Percentiles rank a stretch among this genome's conserved stretches.
Evolutionary conservation across 2,113 vertebrate species (phyloP).

Genomic region (Papio anubis): DNA sequence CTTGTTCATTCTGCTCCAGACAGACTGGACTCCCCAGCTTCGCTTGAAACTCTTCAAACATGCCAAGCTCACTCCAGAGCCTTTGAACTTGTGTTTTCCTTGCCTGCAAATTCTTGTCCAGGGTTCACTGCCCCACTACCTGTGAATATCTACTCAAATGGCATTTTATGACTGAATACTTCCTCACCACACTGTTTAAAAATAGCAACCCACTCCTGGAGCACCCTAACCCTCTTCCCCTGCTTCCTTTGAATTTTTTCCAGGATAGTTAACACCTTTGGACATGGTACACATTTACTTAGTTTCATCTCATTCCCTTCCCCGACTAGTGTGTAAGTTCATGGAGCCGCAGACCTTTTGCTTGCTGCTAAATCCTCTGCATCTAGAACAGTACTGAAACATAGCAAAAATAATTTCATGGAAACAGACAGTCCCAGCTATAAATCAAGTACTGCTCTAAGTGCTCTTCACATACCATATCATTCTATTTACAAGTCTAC

Average conservation of each 20-base stretch:
- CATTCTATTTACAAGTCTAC: neutral
- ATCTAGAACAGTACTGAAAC: neutral
- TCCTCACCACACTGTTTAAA: neutral
- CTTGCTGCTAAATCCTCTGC: neutral
- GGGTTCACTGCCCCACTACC: neutral
- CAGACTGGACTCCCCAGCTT: neutral
- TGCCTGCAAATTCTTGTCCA: neutral
- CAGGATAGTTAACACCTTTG: neutral
- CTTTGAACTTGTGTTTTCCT: neutral
- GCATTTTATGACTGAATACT: neutral
- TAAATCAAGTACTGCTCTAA: neutral
- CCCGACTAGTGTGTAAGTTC: neutral
- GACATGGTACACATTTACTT: neutral
- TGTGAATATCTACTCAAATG: neutral
- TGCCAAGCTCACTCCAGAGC: neutral
- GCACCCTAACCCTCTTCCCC: neutral
- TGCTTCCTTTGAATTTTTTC: neutral
- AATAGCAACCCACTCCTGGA: neutral
- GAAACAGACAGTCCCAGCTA: neutral
- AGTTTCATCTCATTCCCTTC: neutral
- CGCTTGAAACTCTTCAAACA: neutral
- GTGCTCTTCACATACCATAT: fast-evolving
- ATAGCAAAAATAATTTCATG: neutral
- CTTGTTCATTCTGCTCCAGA: neutral
- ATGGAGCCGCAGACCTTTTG: neutral